These are phyloP conservation scores for Mythimna albipuncta DNA, from an alignment of 2,888 invertebrate genomes.

Conservation along the genomic window DNA sequence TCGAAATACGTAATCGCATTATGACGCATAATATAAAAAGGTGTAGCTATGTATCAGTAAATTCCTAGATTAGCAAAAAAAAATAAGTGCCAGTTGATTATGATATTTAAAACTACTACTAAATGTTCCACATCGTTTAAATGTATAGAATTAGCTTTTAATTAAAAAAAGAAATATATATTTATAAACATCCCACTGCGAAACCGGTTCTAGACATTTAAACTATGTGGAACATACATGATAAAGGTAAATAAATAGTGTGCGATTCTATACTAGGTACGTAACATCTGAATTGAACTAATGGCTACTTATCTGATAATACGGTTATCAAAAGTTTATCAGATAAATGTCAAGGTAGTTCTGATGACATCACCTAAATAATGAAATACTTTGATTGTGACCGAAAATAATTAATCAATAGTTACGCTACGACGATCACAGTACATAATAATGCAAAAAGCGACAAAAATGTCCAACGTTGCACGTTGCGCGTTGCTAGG, in stretches of 20 bases:
- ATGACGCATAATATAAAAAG: constrained; percentile 28
- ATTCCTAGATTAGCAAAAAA: constrained; percentile 20
- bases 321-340: constrained; percentile 45
- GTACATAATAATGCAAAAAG: constrained; percentile 3
- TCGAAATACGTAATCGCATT: constrained; percentile 11
- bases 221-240: constrained; percentile 76
- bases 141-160: constrained; percentile 45
- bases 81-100: constrained; percentile 1
- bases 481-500: constrained; percentile 24
- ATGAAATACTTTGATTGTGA: constrained; percentile 18
- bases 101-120: constrained; percentile 1
- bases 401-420: constrained; percentile 7
- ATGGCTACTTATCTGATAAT: constrained; percentile 33
- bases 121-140: constrained; percentile 72
- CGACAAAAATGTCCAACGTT: background rate
- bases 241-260: background rate
- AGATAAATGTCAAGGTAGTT: constrained; percentile 48
- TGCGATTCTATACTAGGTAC: constrained; percentile 8
- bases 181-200: constrained; percentile 78
- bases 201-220: constrained; percentile 66
- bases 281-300: constrained; percentile 35
- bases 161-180: constrained; percentile 12
- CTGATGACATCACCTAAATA: constrained; percentile 34
- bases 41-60: constrained; percentile 3
- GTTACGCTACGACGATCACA: background rate